Evolutionary conservation across 2,888 invertebrate species (phyloP), one percentile per base, ranked within the genome.

Genomic region (Eristalis tenax): DNA sequence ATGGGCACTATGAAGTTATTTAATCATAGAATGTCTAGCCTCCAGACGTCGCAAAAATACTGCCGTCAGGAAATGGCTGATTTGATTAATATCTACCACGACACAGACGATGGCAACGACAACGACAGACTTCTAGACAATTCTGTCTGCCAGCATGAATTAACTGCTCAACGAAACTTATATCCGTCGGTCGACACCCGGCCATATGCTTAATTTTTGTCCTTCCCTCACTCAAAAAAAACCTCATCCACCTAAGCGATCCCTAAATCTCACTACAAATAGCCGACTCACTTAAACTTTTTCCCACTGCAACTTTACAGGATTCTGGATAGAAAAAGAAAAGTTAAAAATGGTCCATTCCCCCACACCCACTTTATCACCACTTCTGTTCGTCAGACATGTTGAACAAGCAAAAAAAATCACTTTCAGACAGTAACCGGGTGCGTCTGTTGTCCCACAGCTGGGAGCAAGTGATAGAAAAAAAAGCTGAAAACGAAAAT

Each of bases 371-470:
- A 13, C 56, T 8, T 1, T 11, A 35, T 11, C n/a, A n/a, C 43
- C n/a, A 15, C 43, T 50, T 50, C 43, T 50, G 6, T 50, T 18
- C 18, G 18, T 18, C 26, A 78, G 69, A 83, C 73, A 73, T 61
- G 50, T 77, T 40, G 40, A 59, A 38, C 70, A 65, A 68, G 15
- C 32, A 43, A n/a, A 15, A 43, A 50, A 18, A 50, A 18, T 50
- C 50, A 50, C 18, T 50, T 50, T 59, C 73, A 75, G 70, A 84
- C 77, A 74, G 64, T 70, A 75, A 75, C 70, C 78, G 84, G 70
- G 76, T 88, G 81, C 84, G 88, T 81, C 61, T 76, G 50, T 50
- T 50, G 83, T 79, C 79, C 76, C 83, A 87, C 83, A 87, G 83
- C 83, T 83, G 79, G 76, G 75, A 83, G 83, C 75, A 59, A 79